Conservation (phyloP, 2,797 vertebrate species). For the Manis javanica region DNA sequence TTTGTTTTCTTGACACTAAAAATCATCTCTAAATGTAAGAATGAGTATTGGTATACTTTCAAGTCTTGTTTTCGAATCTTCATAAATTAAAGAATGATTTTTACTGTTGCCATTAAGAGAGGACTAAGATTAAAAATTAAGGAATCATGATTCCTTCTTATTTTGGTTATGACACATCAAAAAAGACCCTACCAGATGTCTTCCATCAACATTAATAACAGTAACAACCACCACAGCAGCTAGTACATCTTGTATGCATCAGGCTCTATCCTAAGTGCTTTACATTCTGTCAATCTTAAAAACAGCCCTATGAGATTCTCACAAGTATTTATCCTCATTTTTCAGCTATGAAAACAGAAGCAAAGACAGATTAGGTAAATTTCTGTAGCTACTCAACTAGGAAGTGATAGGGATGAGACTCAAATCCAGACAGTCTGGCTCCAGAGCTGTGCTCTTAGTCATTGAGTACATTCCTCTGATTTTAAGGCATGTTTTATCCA, state of each 20-base stretch:
- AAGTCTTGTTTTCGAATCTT: background rate
- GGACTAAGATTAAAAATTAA: background rate
- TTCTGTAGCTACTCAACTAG: background rate
- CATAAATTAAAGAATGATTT: background rate
- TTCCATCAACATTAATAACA: background rate
- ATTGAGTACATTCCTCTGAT: background rate
- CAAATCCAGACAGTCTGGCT: background rate
- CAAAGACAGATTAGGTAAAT: background rate
- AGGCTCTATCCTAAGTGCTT: background rate
- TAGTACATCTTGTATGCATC: background rate
- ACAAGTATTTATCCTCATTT: constrained; percentile 1
- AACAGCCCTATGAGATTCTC: background rate
- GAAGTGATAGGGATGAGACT: background rate
- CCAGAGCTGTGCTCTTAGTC: background rate
- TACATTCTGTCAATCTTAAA: background rate
- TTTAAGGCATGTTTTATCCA: background rate
- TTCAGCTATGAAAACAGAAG: constrained; percentile 23
- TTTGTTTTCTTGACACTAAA: background rate
- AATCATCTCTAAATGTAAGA: background rate
- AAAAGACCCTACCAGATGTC: background rate
- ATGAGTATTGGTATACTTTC: background rate
- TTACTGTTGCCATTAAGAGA: background rate
- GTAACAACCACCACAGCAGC: background rate
- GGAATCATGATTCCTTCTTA: background rate
- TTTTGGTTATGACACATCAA: background rate